A percentile compares a stretch with the other conserved stretches of the same genome.
Conservation (phyloP, 2,888 invertebrate species). For the Orchesella flavescens region DNA sequence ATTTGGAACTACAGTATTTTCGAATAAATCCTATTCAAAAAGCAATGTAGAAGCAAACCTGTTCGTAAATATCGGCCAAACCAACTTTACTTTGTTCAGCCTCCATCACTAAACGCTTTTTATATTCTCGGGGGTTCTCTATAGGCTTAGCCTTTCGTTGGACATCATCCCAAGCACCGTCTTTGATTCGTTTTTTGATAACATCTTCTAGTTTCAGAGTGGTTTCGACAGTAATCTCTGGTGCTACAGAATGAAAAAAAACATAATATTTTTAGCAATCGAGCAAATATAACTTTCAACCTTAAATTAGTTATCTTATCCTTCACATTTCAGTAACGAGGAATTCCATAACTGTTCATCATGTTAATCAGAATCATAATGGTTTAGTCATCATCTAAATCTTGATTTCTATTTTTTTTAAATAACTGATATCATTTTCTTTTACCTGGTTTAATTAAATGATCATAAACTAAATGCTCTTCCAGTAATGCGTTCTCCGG, state of each 20-base stretch:
- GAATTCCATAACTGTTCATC: constrained; percentile 71
- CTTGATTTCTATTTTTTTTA: no score
- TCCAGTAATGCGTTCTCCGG: constrained; percentile 95
- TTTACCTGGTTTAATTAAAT: constrained; percentile 82
- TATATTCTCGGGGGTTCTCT: constrained; percentile 87
- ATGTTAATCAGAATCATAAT: constrained; percentile 57
- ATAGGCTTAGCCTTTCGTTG: constrained; percentile 88
- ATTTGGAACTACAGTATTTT: no score
- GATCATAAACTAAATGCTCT: constrained; percentile 92
- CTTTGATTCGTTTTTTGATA: constrained; percentile 92
- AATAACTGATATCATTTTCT: no score
- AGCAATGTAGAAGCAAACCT: no score
- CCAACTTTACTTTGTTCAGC: constrained; percentile 96
- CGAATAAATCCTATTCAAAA: no score
- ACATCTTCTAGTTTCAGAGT: constrained; percentile 90
- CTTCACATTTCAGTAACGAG: constrained; percentile 69
- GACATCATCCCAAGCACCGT: constrained; percentile 95
- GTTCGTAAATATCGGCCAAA: constrained; percentile 94
- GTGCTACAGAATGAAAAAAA: constrained; percentile 77
- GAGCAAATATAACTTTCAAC: no score
- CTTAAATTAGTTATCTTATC: no score
- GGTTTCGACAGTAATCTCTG: constrained; percentile 92
- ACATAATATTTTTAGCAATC: no score
- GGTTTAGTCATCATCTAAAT: constrained; percentile 46
- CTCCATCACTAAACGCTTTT: constrained; percentile 89